Evolutionary conservation across 1,140 invertebrate genomes (phyloP).

Genomic region (Drosophila cardini): DNA sequence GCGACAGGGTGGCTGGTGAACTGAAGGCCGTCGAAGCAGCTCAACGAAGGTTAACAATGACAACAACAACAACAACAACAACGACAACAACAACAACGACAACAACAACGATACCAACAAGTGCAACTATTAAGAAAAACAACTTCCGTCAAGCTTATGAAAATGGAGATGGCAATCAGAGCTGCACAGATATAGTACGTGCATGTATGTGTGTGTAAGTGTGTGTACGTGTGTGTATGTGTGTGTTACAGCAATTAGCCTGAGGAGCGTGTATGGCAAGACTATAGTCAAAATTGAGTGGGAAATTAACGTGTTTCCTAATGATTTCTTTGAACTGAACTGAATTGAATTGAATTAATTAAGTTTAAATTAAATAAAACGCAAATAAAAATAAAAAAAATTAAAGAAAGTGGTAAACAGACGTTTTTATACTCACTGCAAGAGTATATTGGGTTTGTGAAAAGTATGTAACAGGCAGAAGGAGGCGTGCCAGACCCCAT

Average conservation of each 20-base stretch:
- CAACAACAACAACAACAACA: conserved; percentile 11
- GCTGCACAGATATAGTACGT: neutral
- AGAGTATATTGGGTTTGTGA: no score
- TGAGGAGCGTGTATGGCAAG: neutral
- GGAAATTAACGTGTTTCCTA: neutral
- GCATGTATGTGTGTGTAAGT: neutral
- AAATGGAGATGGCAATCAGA: conserved; percentile 15
- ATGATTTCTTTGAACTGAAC: neutral
- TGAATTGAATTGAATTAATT: neutral
- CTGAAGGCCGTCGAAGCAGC: conserved; percentile 45
- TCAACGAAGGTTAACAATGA: conserved; percentile 29
- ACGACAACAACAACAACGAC: neutral
- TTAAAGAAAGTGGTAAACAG: neutral
- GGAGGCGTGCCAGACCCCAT: no score
- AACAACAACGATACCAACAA: conserved; percentile 3
- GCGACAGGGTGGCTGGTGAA: conserved; percentile 51
- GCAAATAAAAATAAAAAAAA: no score
- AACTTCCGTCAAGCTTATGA: conserved; percentile 32
- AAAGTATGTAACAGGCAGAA: no score
- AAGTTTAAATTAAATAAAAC: neutral
- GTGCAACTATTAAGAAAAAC: conserved; percentile 22
- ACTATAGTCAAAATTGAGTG: conserved; percentile 1
- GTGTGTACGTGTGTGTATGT: neutral
- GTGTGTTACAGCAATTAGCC: conserved; percentile 7
- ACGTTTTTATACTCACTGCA: neutral